Evolutionary conservation across 2,888 invertebrate genomes (phyloP), one percentile per base, ranked within the genome.

Genomic region (Volucella zonaria): DNA sequence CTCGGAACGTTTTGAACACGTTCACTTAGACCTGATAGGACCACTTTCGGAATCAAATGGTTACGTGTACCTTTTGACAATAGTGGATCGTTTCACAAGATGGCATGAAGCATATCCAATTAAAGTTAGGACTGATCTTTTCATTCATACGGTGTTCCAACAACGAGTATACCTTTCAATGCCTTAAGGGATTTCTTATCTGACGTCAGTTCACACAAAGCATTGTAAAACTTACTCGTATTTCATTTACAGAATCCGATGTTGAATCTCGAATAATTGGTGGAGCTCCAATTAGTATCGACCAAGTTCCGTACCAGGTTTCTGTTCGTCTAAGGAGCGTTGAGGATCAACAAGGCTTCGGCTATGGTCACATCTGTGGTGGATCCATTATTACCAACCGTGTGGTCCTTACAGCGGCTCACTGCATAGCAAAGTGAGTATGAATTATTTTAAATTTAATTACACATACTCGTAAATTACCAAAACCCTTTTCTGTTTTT

Each of bases 351-450:
- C 40, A 47, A 12, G 31, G 31, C 31, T 89, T 86, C 73, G 90
- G 90, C 1, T 47, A 74, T 4, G 91, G 90, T 1, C 90, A 90
- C 49, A 81, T 90, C 4, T 90, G 90, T 54, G 91, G 90, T 4
- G 90, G 90, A 2, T 87, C 87, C 1, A 85, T 89, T 0, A 87
- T 90, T n/a, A 80, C 88, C 0, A 88, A 87, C 18, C 89, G 90
- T 9, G 54, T 88, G 12, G 82, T 90, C 8, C 42, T 86, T 10
- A 89, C 89, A 12, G 91, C 91, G 0, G 90, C 89, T 10, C 90
- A 90, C 45, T 90, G 89, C 61, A 73, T 88, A 6, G 86, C 85
- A 11, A 81, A 87, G 88, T 89, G 75, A 86, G 86, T 87, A 47
- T 31, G n/a, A 23, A 23, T 40, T 31, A 31, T 15, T 49, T 12